Conservation (phyloP, 2,113 vertebrate species). For the Chaetodon auriga region DNA sequence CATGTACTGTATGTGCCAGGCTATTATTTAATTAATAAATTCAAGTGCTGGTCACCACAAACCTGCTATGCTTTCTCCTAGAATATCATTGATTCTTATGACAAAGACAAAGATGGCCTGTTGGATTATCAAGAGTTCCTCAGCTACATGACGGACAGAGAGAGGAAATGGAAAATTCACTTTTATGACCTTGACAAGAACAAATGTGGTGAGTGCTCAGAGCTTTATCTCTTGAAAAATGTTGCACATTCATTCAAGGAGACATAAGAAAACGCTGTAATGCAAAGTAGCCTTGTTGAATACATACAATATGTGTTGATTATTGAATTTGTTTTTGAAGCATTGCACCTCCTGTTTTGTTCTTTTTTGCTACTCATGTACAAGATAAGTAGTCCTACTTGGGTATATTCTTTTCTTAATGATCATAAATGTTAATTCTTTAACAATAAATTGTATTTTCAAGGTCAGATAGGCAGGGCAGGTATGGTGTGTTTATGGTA, state of each 20-base stretch:
- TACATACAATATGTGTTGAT: neutral
- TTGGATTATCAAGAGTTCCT: slow-evolving; percentile 84
- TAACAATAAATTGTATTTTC: slow-evolving; percentile 11
- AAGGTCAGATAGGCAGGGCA: slow-evolving; percentile 30
- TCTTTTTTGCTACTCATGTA: neutral
- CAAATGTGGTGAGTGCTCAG: slow-evolving; percentile 78
- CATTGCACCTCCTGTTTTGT: neutral
- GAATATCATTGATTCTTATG: slow-evolving; percentile 78
- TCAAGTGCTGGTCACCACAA: neutral
- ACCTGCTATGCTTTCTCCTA: slow-evolving; percentile 27
- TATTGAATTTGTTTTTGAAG: neutral
- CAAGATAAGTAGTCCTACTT: neutral
- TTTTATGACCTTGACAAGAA: slow-evolving; percentile 84
- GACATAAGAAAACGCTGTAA: neutral
- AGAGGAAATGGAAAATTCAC: slow-evolving; percentile 84
- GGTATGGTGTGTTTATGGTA: slow-evolving; percentile 41
- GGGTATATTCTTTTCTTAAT: neutral
- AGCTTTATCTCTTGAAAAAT: neutral
- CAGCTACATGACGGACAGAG: slow-evolving; percentile 82
- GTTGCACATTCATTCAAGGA: neutral
- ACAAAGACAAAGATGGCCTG: slow-evolving; percentile 78
- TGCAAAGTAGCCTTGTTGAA: neutral
- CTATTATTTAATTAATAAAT: neutral
- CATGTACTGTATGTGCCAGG: neutral
- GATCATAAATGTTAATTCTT: neutral